A percentile compares a stretch with the other conserved stretches of the same genome.
Evolutionary conservation across 2,888 invertebrate species (phyloP).

Genomic region (Tyria jacobaeae): DNA sequence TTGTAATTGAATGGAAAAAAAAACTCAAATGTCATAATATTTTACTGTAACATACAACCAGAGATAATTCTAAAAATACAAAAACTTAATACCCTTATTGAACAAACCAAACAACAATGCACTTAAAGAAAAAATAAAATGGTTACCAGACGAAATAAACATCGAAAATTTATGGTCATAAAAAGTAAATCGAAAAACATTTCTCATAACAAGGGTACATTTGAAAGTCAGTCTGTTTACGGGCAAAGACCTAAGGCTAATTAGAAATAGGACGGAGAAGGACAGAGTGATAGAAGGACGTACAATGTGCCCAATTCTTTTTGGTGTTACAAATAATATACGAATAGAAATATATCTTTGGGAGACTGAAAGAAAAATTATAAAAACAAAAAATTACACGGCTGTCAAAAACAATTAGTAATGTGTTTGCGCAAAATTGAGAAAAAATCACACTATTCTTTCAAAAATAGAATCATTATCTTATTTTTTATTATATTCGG

Average conservation of each 20-base stretch:
- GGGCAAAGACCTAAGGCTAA: slow-evolving; percentile 74
- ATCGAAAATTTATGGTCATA: slow-evolving; percentile 50
- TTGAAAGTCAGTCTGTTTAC: slow-evolving; percentile 78
- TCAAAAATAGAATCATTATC: too few relatives aligned
- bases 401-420: too few relatives aligned
- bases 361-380: too few relatives aligned
- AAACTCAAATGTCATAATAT: too few relatives aligned
- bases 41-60: too few relatives aligned
- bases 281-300: slow-evolving; percentile 52
- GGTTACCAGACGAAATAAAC: slow-evolving; percentile 28
- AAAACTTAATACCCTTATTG: not conserved
- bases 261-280: slow-evolving; percentile 76
- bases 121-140: not conserved
- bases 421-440: too few relatives aligned
- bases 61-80: too few relatives aligned
- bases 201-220: slow-evolving; percentile 72
- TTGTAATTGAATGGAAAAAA: too few relatives aligned
- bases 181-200: slow-evolving; percentile 76
- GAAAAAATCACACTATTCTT: too few relatives aligned
- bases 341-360: not conserved
- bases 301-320: slow-evolving; percentile 28
- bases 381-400: too few relatives aligned
- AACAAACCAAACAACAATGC: slow-evolving; percentile 6
- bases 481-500: too few relatives aligned
- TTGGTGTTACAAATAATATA: slow-evolving; percentile 16